A percentile compares a stretch with the other conserved stretches of the same genome.
phyloP scores from a whole-genome alignment of 2,888 invertebrate genomes.

The Lithodes maja region DNA sequence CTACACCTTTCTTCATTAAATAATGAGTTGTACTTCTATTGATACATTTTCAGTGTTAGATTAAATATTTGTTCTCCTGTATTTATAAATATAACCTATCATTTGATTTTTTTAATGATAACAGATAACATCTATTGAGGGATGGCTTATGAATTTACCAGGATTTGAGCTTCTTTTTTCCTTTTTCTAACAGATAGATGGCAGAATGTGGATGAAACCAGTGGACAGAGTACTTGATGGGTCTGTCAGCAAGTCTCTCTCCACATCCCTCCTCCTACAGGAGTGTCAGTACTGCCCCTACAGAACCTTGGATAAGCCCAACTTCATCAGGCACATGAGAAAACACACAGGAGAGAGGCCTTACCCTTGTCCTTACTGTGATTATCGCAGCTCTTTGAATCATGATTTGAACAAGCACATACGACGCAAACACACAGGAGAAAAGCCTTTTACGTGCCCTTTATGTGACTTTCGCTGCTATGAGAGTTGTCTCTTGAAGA shows the following conservation, averaged over 20 bases:
- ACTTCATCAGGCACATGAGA: constrained; percentile 45
- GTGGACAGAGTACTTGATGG: not conserved
- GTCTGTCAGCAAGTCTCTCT: not conserved
- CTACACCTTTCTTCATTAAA: too few species aligned
- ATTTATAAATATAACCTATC: too few species aligned
- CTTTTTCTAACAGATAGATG: not conserved
- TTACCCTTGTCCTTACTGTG: constrained; percentile 41
- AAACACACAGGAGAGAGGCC: constrained; percentile 50
- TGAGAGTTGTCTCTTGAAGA: not conserved
- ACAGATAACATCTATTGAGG: too few species aligned
- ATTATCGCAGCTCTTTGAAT: not conserved
- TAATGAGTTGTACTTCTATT: too few species aligned
- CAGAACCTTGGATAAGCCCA: constrained; percentile 42
- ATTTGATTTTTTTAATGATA: too few species aligned
- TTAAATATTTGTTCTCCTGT: too few species aligned
- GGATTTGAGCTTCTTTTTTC: too few species aligned
- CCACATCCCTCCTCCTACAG: constrained; percentile 11
- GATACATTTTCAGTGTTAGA: too few species aligned
- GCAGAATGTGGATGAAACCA: not conserved
- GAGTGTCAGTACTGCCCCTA: constrained; percentile 56
- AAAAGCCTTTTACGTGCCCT: not conserved
- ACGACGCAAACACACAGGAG: not conserved
- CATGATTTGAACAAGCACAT: not conserved
- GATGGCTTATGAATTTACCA: too few species aligned
- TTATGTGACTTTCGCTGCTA: not conserved